A percentile compares a stretch with the other conserved stretches of the same genome.
These are phyloP conservation scores for Bombus waltoni DNA, from an alignment of 1,140 invertebrate genomes.

Conservation along the genomic window DNA sequence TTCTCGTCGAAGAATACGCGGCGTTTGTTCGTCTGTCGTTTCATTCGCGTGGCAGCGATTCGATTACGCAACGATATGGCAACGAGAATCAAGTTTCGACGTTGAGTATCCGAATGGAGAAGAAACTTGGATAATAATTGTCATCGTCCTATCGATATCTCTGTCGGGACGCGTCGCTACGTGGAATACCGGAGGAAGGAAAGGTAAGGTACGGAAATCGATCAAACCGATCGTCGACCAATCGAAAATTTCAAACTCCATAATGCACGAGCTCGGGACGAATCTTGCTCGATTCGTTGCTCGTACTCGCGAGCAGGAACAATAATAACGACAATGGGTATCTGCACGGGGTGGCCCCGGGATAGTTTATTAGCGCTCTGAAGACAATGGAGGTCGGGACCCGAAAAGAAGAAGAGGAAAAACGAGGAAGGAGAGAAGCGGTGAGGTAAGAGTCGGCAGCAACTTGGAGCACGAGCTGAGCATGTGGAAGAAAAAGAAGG, in stretches of 20 bases:
- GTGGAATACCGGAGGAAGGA: not conserved
- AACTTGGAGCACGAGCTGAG: conserved; percentile 60
- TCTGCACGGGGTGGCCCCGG: conserved; percentile 76
- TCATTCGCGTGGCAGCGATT: too few species aligned
- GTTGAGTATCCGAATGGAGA: not conserved
- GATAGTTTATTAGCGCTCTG: conserved; percentile 81
- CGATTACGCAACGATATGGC: not conserved
- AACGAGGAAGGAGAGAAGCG: conserved; percentile 70
- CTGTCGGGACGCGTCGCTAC: too few species aligned
- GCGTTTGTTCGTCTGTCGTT: too few species aligned
- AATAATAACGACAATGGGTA: conserved; percentile 81
- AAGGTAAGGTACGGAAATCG: not conserved
- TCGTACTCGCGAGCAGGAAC: conserved; percentile 73
- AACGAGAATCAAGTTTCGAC: not conserved
- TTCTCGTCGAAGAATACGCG: not conserved
- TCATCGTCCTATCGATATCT: not conserved
- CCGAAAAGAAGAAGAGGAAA: conserved; percentile 78
- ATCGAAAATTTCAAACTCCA: conserved; percentile 68
- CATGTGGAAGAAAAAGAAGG: conserved; percentile 46
- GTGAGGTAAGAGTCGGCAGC: conserved; percentile 70
- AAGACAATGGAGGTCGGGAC: conserved; percentile 82
- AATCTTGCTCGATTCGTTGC: conserved; percentile 63
- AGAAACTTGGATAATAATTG: not conserved
- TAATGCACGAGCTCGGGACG: conserved; percentile 71
- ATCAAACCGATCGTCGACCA: conserved; percentile 26